Conservation (phyloP, 2,113 vertebrate species). For the Drymodes brunneopygia region DNA sequence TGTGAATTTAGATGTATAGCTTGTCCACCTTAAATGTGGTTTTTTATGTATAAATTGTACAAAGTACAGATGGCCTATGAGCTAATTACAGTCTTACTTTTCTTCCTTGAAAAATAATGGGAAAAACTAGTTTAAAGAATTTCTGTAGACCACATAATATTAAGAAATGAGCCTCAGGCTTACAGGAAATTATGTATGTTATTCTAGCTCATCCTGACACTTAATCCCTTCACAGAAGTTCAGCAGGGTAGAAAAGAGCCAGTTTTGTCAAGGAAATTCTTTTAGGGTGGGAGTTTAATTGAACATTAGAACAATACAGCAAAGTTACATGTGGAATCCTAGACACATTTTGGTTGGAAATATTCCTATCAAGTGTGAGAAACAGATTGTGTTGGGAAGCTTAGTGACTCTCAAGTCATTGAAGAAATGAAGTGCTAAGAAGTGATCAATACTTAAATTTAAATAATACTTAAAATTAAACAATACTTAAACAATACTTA, state of each 20-base stretch:
- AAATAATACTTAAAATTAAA: too few species aligned
- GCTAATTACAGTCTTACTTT: neutral
- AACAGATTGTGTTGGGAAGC: neutral
- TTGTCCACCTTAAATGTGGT: neutral
- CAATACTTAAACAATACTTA: too few species aligned
- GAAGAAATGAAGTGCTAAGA: neutral
- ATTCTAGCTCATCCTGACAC: neutral
- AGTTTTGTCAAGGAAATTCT: neutral
- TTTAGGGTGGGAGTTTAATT: neutral
- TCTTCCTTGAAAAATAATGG: neutral
- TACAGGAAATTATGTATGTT: neutral
- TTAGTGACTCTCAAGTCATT: neutral
- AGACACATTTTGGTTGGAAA: neutral
- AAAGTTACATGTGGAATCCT: neutral
- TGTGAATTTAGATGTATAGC: neutral
- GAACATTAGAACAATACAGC: neutral
- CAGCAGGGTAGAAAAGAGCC: neutral
- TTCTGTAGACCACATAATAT: neutral
- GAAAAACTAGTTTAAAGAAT: neutral
- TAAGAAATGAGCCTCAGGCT: neutral
- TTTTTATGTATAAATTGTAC: neutral
- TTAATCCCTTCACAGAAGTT: neutral
- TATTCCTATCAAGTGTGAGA: neutral
- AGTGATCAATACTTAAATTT: neutral
- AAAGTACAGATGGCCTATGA: neutral